Conservation (phyloP, 1,140 invertebrate species). For the Spodoptera frugiperda region DNA sequence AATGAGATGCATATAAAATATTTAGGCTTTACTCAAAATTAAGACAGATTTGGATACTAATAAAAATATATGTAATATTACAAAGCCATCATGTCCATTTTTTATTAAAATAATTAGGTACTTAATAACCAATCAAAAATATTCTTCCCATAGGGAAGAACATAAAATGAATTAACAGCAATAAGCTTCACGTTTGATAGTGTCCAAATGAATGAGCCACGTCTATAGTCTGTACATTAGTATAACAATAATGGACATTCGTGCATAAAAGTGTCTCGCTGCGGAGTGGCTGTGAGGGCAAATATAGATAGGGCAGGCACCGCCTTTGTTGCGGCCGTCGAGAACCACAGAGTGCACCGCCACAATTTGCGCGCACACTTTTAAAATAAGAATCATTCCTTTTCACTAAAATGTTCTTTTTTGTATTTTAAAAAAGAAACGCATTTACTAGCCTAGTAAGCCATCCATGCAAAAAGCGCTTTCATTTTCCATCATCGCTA, state of each 20-base stretch:
- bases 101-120: too few relatives aligned
- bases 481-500: background rate
- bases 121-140: too few relatives aligned
- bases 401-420: slow-evolving; percentile 25
- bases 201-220: background rate
- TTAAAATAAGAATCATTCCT: slow-evolving; percentile 46
- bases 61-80: too few relatives aligned
- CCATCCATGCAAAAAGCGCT: background rate
- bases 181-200: background rate
- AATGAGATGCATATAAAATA: too few relatives aligned
- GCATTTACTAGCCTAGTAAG: background rate
- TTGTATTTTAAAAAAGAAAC: slow-evolving; percentile 5
- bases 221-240: slow-evolving; percentile 5
- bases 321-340: slow-evolving; percentile 65
- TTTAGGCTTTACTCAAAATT: too few relatives aligned
- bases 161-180: background rate
- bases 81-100: too few relatives aligned
- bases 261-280: slow-evolving; percentile 62
- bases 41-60: too few relatives aligned
- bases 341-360: slow-evolving; percentile 49
- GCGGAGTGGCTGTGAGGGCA: slow-evolving; percentile 59
- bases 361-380: slow-evolving; percentile 44
- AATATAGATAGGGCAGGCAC: slow-evolving; percentile 66
- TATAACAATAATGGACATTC: slow-evolving; percentile 62
- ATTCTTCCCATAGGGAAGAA: background rate